These are phyloP conservation scores for Diplogasteroides magnus DNA, from an alignment of 1,140 invertebrate species.

Conservation along the genomic window DNA sequence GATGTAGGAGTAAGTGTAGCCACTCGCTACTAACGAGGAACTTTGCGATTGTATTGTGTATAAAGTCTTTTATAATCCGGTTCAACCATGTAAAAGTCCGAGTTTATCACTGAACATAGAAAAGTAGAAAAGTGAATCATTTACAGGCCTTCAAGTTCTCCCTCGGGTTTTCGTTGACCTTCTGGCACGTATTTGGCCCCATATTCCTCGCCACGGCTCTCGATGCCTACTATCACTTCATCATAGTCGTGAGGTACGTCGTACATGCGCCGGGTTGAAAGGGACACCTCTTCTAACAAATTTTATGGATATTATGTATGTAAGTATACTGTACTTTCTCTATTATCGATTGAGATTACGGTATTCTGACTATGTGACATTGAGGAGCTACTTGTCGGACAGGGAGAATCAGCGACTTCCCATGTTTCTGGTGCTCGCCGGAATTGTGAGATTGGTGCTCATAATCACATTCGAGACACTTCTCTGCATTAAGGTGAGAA, in stretches of 20 bases:
- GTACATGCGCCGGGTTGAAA: too few relatives aligned
- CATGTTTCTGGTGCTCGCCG: background rate
- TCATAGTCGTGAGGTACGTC: background rate
- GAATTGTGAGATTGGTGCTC: too few relatives aligned
- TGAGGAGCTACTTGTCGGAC: background rate
- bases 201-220: background rate
- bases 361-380: background rate
- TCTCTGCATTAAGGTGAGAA: too few relatives aligned
- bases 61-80: background rate
- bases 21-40: background rate
- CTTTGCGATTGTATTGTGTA: background rate
- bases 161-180: background rate
- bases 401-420: background rate
- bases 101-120: background rate
- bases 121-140: background rate
- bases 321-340: background rate
- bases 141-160: background rate
- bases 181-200: background rate
- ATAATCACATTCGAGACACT: too few relatives aligned
- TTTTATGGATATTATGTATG: background rate
- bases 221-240: background rate
- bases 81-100: background rate
- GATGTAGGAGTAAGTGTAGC: background rate
- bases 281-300: too few relatives aligned
- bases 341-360: background rate